Percentiles rank a stretch among this genome's conserved stretches.
These are phyloP conservation scores for Tromatobia lineatoria DNA, from an alignment of 2,888 invertebrate genomes.

Conservation along the genomic window DNA sequence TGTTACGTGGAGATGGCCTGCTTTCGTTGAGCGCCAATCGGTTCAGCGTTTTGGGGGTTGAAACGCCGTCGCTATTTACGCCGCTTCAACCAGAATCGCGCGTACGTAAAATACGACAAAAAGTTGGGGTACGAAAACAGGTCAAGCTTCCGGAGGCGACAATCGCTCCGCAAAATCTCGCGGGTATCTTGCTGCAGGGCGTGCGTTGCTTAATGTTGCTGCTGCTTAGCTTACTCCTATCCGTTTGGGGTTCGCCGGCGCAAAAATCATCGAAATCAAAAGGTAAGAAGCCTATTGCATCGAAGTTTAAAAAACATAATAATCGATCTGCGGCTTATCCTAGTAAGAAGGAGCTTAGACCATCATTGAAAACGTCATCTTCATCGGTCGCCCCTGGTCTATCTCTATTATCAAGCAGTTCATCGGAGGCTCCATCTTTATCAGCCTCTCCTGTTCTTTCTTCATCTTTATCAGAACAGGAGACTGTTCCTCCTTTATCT, in stretches of 20 bases:
- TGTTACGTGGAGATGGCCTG: too few species aligned
- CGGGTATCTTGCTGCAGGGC: constrained; percentile 39
- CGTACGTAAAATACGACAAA: background rate
- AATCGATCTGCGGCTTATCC: background rate
- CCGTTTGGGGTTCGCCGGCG: constrained; percentile 35
- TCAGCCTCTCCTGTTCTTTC: too few species aligned
- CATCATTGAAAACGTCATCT: too few species aligned
- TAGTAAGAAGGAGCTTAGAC: background rate
- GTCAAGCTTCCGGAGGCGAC: background rate
- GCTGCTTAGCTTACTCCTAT: constrained; percentile 36
- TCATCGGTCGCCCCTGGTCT: too few species aligned
- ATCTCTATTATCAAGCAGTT: background rate
- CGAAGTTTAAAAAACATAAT: background rate
- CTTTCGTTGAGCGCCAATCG: background rate
- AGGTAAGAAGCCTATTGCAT: background rate
- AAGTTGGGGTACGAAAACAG: too few species aligned
- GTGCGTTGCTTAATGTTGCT: constrained; percentile 48
- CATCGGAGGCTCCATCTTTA: constrained; percentile 1
- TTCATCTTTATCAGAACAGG: too few species aligned
- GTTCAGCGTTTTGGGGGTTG: background rate
- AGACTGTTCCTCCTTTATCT: too few species aligned
- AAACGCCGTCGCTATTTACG: background rate
- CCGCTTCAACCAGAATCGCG: background rate
- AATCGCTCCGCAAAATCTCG: background rate
- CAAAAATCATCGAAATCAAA: background rate